A percentile compares a stretch with the other conserved stretches of the same genome.
Conservation (phyloP, 2,888 invertebrate species). For the Parnassius mnemosyne region DNA sequence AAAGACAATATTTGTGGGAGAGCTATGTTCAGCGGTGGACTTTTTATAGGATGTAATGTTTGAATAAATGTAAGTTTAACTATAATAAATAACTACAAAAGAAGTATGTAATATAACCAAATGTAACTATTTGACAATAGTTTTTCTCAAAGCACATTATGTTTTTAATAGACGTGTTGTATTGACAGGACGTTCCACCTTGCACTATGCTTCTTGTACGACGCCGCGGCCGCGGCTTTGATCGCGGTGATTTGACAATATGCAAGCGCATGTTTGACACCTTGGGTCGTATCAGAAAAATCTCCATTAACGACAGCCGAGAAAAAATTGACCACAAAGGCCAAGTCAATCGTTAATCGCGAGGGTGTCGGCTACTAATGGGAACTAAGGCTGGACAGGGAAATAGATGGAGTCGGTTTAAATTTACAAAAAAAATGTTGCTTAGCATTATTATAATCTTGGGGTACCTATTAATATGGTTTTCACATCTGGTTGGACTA, state of each 20-base stretch:
- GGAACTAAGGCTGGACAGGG: conserved; percentile 44
- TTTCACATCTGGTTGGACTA: no score
- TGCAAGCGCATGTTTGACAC: conserved; percentile 61
- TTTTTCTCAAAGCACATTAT: conserved; percentile 37
- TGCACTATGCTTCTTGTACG: conserved; percentile 43
- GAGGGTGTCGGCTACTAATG: conserved; percentile 74
- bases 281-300: conserved; percentile 63
- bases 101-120: no score
- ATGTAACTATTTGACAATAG: no score
- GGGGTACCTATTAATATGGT: no score
- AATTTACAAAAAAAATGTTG: not conserved
- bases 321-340: conserved; percentile 70
- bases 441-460: no score
- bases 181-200: conserved; percentile 55
- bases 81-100: no score
- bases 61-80: no score
- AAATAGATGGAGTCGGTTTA: conserved; percentile 39
- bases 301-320: conserved; percentile 73
- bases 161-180: conserved; percentile 50
- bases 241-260: conserved; percentile 73
- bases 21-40: no score
- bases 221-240: conserved; percentile 55
- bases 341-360: conserved; percentile 70
- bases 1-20: no score
- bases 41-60: no score